Evolutionary conservation across 2,888 invertebrate species (phyloP), one percentile per base, ranked within the genome.

Genomic region (Temnothorax rugatulus): DNA sequence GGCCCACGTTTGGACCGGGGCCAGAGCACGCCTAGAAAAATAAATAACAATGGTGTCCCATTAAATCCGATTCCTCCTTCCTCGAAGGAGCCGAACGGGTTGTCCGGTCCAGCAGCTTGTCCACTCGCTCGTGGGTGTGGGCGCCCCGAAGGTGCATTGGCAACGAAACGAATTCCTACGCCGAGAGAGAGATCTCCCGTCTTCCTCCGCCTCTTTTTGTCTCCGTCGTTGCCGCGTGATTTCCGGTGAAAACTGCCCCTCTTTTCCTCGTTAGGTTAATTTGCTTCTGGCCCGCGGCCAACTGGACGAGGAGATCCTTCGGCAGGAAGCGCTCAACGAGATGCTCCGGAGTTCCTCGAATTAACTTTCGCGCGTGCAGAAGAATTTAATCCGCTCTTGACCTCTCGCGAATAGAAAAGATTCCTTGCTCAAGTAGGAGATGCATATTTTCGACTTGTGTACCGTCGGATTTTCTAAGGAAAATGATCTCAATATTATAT

Each of bases 231-330:
- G 68, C 61, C 83, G 83, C 68, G 89, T 84, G 85, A 89, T 87
- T 88, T 90, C 88, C 90, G 74, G 76, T 84, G 84, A 88, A 89
- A 89, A 89, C 89, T 88, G 76, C 44, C 79, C 79, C 84, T 84
- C 86, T 88, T 87, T 86, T 89, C 81, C 90, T 92, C 91, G 91
- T 92, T 93, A 92, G 88, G 88, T 91, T 93, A 92, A 93, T 93
- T 92, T 89, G 79, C 85, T 88, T 86, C 77, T 92, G 92, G 91
- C 90, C 73, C 29, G 1, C 5, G 61, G 87, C 92, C 93, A 92
- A 83, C 61, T 68, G 76, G 83, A 84, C 85, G 68, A 57, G 83
- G 57, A 81, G 57, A 81, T 81, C 79, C 73, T 87, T 83, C 66
- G 75, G 25, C 69, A 57, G 71, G 75, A 83, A 82, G 69, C 77